These are phyloP conservation scores for Damaliscus lunatus DNA, from an alignment of 2,113 vertebrate genomes.

Conservation along the genomic window DNA sequence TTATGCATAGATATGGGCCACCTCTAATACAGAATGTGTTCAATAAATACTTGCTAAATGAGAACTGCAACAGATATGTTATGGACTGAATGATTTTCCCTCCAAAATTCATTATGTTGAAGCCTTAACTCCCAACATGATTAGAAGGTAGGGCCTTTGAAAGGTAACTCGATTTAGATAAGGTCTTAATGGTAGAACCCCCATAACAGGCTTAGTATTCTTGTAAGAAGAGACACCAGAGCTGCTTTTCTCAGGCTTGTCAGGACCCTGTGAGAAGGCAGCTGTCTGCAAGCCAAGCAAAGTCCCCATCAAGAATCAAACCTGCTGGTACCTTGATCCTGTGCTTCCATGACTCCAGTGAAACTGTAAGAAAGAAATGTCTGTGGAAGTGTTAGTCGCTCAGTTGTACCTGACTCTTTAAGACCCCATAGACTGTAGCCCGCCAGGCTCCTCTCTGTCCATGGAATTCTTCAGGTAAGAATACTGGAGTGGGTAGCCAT, in stretches of 20 bases:
- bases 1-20: not conserved
- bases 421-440: not conserved
- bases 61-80: not conserved
- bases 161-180: not conserved
- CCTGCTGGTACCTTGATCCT: not conserved
- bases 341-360: not conserved
- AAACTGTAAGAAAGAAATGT: not conserved
- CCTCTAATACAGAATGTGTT: not conserved
- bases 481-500: not conserved
- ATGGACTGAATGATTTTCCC: not conserved
- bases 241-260: not conserved
- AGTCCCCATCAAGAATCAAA: not conserved
- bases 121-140: not conserved
- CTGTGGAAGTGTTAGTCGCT: not conserved
- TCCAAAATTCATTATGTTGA: not conserved
- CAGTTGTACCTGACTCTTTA: not conserved
- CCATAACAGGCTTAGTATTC: not conserved
- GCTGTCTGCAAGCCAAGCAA: not conserved
- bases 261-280: not conserved
- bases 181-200: not conserved
- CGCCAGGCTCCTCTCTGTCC: not conserved
- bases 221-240: not conserved
- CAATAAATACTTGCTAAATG: not conserved
- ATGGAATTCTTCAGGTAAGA: not conserved
- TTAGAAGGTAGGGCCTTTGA: not conserved